Conservation (phyloP, 2,113 vertebrate genomes). For the Pomatorhinus ruficollis region DNA sequence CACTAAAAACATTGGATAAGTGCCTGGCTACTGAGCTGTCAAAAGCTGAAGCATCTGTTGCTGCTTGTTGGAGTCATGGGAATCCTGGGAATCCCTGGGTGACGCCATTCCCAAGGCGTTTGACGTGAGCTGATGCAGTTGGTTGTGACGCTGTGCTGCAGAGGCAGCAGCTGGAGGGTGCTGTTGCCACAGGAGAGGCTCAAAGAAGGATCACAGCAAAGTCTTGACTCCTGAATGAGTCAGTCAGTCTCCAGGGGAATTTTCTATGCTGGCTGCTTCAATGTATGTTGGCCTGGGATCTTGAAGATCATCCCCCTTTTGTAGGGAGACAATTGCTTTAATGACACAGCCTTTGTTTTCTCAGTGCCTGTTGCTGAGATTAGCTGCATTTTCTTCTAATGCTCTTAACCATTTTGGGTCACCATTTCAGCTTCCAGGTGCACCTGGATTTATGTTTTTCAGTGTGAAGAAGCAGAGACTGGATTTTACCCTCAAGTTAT, state of each 20-base stretch:
- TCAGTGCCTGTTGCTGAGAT: not conserved
- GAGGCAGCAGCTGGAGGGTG: constrained; percentile 39
- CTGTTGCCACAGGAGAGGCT: not conserved
- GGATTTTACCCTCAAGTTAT: not conserved
- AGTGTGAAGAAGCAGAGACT: not conserved
- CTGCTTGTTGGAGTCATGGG: not conserved
- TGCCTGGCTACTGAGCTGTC: not conserved
- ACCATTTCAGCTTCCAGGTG: not conserved
- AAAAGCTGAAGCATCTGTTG: not conserved
- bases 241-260: not conserved
- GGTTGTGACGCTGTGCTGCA: not conserved
- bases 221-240: not conserved
- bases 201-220: not conserved
- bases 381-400: not conserved
- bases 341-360: not conserved
- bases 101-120: accelerated
- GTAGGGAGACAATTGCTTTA: not conserved
- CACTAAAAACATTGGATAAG: not conserved
- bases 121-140: not conserved
- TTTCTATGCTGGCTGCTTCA: not conserved
- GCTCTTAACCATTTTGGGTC: accelerated
- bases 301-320: not conserved
- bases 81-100: not conserved
- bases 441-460: not conserved
- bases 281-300: not conserved